Base-by-base conservation (phyloP, 2,797 vertebrate species). In the Enteromius mattozi region DNA sequence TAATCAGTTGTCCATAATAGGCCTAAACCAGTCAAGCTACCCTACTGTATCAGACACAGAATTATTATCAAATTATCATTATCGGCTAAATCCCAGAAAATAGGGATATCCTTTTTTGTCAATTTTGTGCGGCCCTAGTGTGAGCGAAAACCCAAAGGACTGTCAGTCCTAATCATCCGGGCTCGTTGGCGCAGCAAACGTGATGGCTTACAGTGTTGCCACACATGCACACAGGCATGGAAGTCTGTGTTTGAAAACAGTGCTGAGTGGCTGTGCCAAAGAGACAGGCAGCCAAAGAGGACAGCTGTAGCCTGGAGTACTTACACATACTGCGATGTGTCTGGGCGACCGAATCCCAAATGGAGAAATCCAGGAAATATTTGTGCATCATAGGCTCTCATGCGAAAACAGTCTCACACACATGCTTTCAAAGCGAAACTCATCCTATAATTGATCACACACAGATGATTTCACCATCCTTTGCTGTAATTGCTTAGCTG, bases 281-380 rank as follows among this genome's bases (percentile, higher is more conserved):
- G 74, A 68, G 49, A 80, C 70, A 75, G 42, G 42, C 86, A 91
- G 90, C 91, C 92, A 90, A 87, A 88, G 88, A 91, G 91, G 93
- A 82, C 93, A 90, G 90, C 91, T 94, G 91, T 84, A 93, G 92
- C 86, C 92, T 92, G 89, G 89, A 87, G 87, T 88, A 90, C 92
- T 90, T 92, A 89, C 87, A 90, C 91, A 91, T 91, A 85, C 88
- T 81, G 84, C 91, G 83, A 84, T 81, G 79, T 82, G 81, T 81
- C 76, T 80, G 80, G 66, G 68, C 83, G 45, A 87, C 65, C 80
- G 66, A 80, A 80, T 84, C 76, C 63, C 82, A 77, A 85, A 78
- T 69, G 74, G 83, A 87, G 90, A 93, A 91, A 94, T 94, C 94
- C 93, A 94, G 93, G 92, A 94, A 95, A 92, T 89, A 91, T 90